Conservation (phyloP, 2,113 vertebrate genomes). For the Paratilapia polleni region DNA sequence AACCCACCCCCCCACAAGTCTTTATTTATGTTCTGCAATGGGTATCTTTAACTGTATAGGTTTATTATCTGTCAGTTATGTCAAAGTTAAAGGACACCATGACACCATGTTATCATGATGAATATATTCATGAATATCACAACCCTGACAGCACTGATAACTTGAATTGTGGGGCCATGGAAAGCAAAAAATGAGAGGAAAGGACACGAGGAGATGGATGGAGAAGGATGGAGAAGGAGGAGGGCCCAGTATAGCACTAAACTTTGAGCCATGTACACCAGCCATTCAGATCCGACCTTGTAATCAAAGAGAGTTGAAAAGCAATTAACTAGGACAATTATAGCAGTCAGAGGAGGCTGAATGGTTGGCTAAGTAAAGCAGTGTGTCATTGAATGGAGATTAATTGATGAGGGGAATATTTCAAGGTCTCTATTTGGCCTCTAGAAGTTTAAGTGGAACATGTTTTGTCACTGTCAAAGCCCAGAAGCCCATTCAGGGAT, state of each 20-base stretch:
- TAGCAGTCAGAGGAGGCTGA: constrained; percentile 82
- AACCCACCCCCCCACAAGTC: no score
- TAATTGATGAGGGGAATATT: constrained; percentile 85
- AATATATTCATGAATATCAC: constrained; percentile 83
- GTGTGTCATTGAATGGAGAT: constrained; percentile 87
- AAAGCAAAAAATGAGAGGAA: not conserved
- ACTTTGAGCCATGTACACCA: constrained; percentile 70
- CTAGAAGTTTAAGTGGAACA: constrained; percentile 72
- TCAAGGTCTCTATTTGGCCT: constrained; percentile 87
- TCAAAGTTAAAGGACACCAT: constrained; percentile 42
- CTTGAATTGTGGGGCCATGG: constrained; percentile 23
- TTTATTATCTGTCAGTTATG: constrained; percentile 32
- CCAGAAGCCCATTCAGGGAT: constrained; percentile 41
- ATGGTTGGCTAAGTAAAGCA: constrained; percentile 88
- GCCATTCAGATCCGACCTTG: constrained; percentile 85
- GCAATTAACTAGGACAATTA: constrained; percentile 90
- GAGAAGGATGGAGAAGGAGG: constrained; percentile 34
- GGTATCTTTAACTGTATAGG: not conserved
- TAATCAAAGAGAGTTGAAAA: constrained; percentile 88
- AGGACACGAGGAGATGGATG: constrained; percentile 20
- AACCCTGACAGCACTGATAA: constrained; percentile 72
- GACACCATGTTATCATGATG: constrained; percentile 75
- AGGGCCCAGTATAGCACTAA: constrained; percentile 24
- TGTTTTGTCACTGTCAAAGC: constrained; percentile 63
- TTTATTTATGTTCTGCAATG: not conserved